Base-by-base conservation (phyloP, 2,113 vertebrate species). In the Sceloporus tristichus region DNA sequence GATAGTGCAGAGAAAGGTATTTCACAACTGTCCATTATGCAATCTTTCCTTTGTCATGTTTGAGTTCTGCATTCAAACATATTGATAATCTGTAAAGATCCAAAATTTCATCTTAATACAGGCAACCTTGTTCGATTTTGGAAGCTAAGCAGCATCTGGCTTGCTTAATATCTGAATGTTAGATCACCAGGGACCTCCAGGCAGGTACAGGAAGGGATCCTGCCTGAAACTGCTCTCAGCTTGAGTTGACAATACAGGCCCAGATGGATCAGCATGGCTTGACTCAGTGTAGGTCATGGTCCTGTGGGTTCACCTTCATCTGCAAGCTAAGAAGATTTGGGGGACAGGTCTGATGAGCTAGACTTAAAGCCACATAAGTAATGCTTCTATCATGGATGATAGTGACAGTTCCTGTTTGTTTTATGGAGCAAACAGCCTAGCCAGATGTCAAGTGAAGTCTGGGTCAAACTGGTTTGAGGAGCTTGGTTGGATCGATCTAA, bases 401-500 rank as follows among this genome's bases (percentile, higher is more conserved):
- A 81, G 71, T 87, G 27, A 23, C 62, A 77, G 9, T 68, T 83
- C 59, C 38, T 78, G 62, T 78, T 70, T 88, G 23, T 34, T 70
- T 78, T 84, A 70, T 10, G 66, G 62, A 84, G 62, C n/a, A 56
- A 70, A 84, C 34, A 83, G n/a, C 48, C 62, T 77, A 40, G n/a
- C 23, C 48, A 84, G n/a, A 56, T 84, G 65, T 84, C 74, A 78
- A 19, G 6, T n/a, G 38, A 70, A 56, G 65, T 34, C 81, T 84
- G n/a, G 62, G 65, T 84, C 87, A 84, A 29, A 70, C 81, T 88
- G 74, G 73, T 84, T 88, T 86, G 54, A 53, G 62, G 65, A 62
- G n/a, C 5, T 81, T 19, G 16, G 56, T 80, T 9, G 73, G 53
- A 68, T 16, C 34, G 79, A 38, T 38, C 42, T 76, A 75, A 38